phyloP scores from a whole-genome alignment of 2,113 vertebrate species.

The Elephantulus edwardii region DNA sequence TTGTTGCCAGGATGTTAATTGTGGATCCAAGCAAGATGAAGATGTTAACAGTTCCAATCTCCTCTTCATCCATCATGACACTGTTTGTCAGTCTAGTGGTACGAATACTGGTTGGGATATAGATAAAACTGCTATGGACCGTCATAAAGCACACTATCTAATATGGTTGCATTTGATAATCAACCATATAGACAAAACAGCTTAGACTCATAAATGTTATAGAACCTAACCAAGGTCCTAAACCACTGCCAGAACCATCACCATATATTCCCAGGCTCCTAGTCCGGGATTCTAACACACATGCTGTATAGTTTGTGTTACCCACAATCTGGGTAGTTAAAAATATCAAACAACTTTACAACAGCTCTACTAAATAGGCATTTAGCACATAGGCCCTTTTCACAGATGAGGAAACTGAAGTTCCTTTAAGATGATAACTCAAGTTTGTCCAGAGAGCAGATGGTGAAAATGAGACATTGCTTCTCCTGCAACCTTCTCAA shows the following conservation, averaged over 20 bases:
- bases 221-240: background rate
- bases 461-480: no score
- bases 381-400: background rate
- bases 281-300: background rate
- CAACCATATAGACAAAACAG: background rate
- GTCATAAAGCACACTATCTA: background rate
- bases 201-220: background rate
- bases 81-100: no score
- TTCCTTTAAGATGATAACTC: background rate
- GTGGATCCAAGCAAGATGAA: no score
- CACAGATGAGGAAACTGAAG: background rate
- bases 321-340: background rate
- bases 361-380: background rate
- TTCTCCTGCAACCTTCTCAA: background rate
- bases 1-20: no score
- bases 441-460: accelerated
- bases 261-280: background rate
- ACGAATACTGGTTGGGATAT: background rate
- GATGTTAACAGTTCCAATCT: no score
- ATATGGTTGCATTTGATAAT: background rate
- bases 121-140: background rate
- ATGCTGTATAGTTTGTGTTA: background rate
- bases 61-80: no score
- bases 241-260: background rate
- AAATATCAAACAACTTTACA: background rate